Conservation (phyloP, 2,888 invertebrate species). For the Plagodis pulveraria region DNA sequence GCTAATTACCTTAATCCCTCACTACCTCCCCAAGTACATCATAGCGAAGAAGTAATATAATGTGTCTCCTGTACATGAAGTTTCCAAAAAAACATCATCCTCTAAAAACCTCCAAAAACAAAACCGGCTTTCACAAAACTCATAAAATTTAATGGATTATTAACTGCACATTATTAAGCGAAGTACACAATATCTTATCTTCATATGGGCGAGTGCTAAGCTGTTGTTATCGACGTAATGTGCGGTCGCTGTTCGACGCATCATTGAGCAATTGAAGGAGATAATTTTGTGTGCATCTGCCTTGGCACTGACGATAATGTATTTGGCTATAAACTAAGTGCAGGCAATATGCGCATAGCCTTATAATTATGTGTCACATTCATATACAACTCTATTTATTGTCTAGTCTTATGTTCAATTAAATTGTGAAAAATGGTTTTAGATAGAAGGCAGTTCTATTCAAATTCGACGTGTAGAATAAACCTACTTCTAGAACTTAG, state of each 20-base stretch:
- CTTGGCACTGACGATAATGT: constrained; percentile 15
- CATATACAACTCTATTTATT: neutral
- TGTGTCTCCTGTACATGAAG: too few species aligned
- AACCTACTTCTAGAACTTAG: too few species aligned
- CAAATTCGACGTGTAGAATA: too few species aligned
- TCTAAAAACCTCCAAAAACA: too few species aligned
- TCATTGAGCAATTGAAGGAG: constrained; percentile 24
- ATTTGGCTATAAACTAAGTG: constrained; percentile 18
- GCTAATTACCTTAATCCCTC: too few species aligned
- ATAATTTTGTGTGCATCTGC: constrained; percentile 30
- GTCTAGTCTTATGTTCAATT: too few species aligned
- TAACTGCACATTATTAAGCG: constrained; percentile 4
- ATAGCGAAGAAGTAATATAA: too few species aligned
- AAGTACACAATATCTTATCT: constrained; percentile 39
- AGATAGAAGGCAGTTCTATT: too few species aligned
- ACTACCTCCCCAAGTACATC: too few species aligned
- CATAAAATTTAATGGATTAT: constrained; percentile 1
- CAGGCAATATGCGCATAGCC: constrained; percentile 7
- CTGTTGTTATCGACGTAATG: constrained; percentile 16
- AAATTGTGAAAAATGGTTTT: too few species aligned
- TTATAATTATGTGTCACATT: constrained; percentile 1
- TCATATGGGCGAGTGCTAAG: constrained; percentile 25
- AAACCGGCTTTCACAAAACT: too few species aligned
- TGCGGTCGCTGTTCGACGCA: constrained; percentile 3
- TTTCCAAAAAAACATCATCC: too few species aligned